Conservation (phyloP, 2,888 invertebrate genomes). For the Amphipoea lucens region DNA sequence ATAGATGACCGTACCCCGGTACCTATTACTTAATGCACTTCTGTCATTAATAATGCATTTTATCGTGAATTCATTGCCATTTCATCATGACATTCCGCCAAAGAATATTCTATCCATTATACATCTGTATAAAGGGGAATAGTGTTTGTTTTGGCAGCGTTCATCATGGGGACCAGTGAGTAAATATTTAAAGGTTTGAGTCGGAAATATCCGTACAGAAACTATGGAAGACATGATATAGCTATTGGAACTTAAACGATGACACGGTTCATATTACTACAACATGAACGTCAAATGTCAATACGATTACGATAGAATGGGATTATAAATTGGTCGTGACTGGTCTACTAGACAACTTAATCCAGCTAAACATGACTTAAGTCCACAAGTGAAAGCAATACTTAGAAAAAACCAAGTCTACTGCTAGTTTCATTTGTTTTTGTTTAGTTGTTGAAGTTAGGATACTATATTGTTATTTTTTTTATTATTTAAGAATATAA, state of each 20-base stretch:
- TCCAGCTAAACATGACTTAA: background rate
- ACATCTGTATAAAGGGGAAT: background rate
- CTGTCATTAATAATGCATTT: constrained; percentile 2
- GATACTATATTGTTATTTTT: too few species aligned
- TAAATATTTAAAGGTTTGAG: constrained; percentile 24
- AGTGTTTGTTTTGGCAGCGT: constrained; percentile 14
- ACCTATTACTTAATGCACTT: background rate
- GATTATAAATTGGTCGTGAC: background rate
- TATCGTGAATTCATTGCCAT: background rate
- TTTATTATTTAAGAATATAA: too few species aligned
- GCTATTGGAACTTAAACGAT: background rate
- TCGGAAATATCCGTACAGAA: background rate
- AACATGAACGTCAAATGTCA: background rate
- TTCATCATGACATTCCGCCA: background rate
- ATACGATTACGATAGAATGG: background rate
- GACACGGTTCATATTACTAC: background rate
- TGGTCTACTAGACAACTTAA: background rate
- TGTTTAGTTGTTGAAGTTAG: background rate
- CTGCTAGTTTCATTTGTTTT: background rate
- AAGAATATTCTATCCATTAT: background rate
- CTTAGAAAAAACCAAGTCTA: background rate
- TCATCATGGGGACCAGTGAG: constrained; percentile 1
- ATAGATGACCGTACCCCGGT: background rate
- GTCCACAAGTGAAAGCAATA: background rate
- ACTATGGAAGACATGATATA: constrained; percentile 2